These are phyloP conservation scores for Sciaenops ocellatus DNA, from an alignment of 2,797 vertebrate species.

Conservation along the genomic window DNA sequence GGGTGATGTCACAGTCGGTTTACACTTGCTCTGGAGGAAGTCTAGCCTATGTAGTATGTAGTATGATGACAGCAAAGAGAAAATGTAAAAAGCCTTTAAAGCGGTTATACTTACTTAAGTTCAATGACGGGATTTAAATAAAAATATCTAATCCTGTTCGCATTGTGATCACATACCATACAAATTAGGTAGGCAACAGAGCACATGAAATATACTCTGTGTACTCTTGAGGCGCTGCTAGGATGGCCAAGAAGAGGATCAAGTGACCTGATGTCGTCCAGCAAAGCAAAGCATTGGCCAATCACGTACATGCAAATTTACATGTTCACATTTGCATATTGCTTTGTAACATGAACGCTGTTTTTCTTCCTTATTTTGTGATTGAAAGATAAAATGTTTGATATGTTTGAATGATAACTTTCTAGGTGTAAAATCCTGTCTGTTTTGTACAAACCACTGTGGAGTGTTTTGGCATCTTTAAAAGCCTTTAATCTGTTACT, in stretches of 20 bases:
- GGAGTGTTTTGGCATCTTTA: not conserved
- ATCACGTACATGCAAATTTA: not conserved
- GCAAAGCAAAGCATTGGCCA: not conserved
- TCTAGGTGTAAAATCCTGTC: not conserved
- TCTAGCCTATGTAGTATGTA: too few species aligned
- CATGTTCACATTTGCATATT: not conserved
- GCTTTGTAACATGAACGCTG: not conserved
- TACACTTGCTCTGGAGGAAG: too few species aligned
- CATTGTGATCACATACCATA: not conserved
- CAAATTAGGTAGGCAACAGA: too few species aligned
- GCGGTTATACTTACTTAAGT: not conserved
- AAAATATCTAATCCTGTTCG: not conserved
- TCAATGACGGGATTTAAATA: not conserved
- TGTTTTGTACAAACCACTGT: not conserved
- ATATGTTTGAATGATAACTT: not conserved
- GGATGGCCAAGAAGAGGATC: not conserved
- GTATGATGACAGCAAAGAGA: not conserved
- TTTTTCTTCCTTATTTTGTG: not conserved
- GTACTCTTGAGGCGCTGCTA: not conserved
- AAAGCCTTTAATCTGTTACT: not conserved
- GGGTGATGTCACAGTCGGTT: too few species aligned
- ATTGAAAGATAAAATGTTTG: not conserved
- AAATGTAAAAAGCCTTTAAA: not conserved
- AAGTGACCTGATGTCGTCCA: not conserved
- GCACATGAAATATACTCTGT: not conserved